Base-by-base conservation (phyloP, 1,140 invertebrate species). In the Diprion similis region DNA sequence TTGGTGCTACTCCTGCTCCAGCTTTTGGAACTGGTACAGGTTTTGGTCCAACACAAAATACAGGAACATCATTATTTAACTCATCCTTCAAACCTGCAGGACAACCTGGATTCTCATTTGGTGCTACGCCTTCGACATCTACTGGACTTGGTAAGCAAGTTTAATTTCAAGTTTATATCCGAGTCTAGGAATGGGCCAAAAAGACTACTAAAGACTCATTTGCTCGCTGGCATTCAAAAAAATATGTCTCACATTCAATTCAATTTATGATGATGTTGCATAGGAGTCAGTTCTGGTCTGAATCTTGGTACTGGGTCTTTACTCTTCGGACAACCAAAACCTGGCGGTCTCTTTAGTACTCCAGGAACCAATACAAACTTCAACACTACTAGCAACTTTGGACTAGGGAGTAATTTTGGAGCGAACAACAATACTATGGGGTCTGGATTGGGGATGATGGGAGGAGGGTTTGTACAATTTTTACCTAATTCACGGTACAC, bases 301-400 rank as follows among this genome's bases (percentile, higher is more conserved):
- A 86, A 80, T 70, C 83, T 90, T 64, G 88, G 89, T 59, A 76
- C 86, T 10, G 87, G 88, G 19, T 86, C 80, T 37, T 82, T 81
- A 7, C 77, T 91, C 6, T 91, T 91, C 79, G 85, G 86, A 1
- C 86, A 86, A 71, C 85, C 85, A 73, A 91, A 90, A 78, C 86
- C 91, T 3, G 86, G 89, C 4, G 89, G 89, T 59, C 78, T 94
- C 4, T 94, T 94, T 84, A 89, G 89, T 24, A 88, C 79, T 66
- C 82, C 84, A 6, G 80, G 82, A 15, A 84, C 78, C 37, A 75
- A 75, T 17, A 76, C 81, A 15, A 76, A 77, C 0, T 88, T 87
- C 47, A 87, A 85, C 66, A 82, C 65, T 18, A 68, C 79, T 18
- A 79, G 85, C 0, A 80, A 86, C 10, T 88, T 89, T 72, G 89